Evolutionary conservation across 2,797 vertebrate genomes (phyloP).

Genomic region (Ataeniobius toweri): DNA sequence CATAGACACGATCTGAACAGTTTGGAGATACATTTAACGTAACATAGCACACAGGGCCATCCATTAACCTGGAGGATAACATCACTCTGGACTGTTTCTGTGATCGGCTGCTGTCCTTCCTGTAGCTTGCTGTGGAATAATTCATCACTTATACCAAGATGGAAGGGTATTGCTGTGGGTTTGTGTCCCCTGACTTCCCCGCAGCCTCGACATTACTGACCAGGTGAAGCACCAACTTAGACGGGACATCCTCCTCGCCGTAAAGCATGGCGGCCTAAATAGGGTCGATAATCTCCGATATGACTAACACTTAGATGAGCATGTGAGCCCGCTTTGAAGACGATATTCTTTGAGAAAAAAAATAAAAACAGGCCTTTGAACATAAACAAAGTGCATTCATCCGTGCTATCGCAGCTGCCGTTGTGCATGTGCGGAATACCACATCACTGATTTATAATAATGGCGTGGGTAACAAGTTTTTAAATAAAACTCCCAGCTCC

Average conservation of each 20-base stretch:
- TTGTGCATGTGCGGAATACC: conserved; percentile 50
- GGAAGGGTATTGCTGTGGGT: conserved; percentile 58
- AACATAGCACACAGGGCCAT: conserved; percentile 55
- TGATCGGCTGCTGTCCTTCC: conserved; percentile 45
- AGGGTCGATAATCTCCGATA: conserved; percentile 66
- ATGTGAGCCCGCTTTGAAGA: conserved; percentile 59
- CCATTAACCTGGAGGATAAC: conserved; percentile 60
- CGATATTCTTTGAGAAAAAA: conserved; percentile 35
- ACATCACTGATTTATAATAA: conserved; percentile 17
- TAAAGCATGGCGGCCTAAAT: conserved; percentile 73
- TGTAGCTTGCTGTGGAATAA: conserved; percentile 48
- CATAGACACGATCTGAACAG: conserved; percentile 47
- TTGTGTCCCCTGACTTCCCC: conserved; percentile 29
- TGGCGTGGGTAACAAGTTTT: conserved; percentile 8
- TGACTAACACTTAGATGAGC: conserved; percentile 58
- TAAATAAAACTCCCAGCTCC: conserved; percentile 26
- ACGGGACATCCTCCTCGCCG: conserved; percentile 73
- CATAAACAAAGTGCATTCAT: conserved; percentile 64
- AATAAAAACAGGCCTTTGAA: conserved; percentile 47
- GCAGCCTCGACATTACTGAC: conserved; percentile 54
- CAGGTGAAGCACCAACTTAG: conserved; percentile 77
- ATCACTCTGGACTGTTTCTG: conserved; percentile 52
- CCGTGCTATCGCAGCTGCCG: conserved; percentile 57
- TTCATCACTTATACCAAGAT: conserved; percentile 61
- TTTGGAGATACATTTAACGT: not conserved